Evolutionary conservation across 2,113 vertebrate species (phyloP), one percentile per base, ranked within the genome.

Genomic region (Cyanistes caeruleus): DNA sequence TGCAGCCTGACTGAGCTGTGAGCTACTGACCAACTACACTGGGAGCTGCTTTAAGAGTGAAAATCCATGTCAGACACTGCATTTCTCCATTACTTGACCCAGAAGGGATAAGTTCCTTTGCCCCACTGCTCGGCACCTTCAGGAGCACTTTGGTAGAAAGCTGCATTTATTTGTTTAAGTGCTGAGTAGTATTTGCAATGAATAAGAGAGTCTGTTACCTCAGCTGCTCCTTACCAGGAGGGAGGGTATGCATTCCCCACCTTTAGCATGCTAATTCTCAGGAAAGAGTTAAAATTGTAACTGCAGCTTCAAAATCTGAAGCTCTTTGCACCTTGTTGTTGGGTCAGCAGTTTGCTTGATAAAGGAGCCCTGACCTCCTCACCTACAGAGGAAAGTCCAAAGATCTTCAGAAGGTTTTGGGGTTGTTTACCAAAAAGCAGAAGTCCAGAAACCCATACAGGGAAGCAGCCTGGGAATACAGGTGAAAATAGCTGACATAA

Each of bases 321-420:
- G 49, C 24, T 90, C 51, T 76, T 79, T 94, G 78, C 43, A 74
- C 37, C 43, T 46, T 53, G 41, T 15, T 67, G 8, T 77, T 86
- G 30, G 25, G 39, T 93, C 86, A 92, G 64, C 68, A 70, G 51
- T 86, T 92, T 88, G 55, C 22, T 51, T 78, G 73, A 80, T 84
- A 86, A 93, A 89, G 48, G 35, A 89, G 11, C 64, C 55, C 68
- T 96, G 83, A 81, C 55, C 35, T 94, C 28, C 48, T 80, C 23
- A 70, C 27, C 48, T 58, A 15, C 3, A 88, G 78, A 85, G 51
- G 51, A 94, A 96, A 95, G 90, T 93, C 86, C 94, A 90, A 84
- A 90, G 83, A 33, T 28, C 30, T 56, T 70, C 76, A 55, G 68
- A 80, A 67, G 21, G 7, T 67, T 82, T 69, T 0, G 1, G 25